A percentile compares a stretch with the other conserved stretches of the same genome.
These are phyloP conservation scores for Parapristionchus giblindavisi DNA, from an alignment of 2,888 invertebrate genomes.

Conservation along the genomic window DNA sequence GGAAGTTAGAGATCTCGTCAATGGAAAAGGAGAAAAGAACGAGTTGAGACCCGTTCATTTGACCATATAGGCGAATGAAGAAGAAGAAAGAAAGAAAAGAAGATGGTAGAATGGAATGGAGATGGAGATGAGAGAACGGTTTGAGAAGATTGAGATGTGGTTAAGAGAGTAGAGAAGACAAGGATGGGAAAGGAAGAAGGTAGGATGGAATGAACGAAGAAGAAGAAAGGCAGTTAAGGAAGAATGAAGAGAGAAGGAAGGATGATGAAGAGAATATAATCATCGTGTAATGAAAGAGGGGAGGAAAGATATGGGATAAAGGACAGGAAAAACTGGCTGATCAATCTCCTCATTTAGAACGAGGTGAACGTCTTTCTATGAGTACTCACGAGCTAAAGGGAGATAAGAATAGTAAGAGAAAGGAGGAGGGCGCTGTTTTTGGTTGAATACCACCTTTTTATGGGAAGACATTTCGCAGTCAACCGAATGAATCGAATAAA, in stretches of 20 bases:
- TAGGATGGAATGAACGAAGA: neutral
- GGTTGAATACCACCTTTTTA: constrained; percentile 1
- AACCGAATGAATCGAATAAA: too few species aligned
- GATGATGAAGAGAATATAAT: too few species aligned
- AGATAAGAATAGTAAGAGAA: neutral
- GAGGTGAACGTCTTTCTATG: constrained; percentile 28
- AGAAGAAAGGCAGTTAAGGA: too few species aligned
- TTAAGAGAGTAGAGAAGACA: constrained; percentile 19
- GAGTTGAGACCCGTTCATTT: constrained; percentile 29
- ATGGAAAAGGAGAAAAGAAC: constrained; percentile 29
- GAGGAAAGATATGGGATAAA: neutral
- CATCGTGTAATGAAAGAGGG: constrained; percentile 24
- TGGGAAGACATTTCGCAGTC: constrained; percentile 26
- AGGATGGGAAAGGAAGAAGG: constrained; percentile 24
- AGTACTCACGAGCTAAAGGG: too few species aligned
- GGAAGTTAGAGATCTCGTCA: constrained; percentile 30
- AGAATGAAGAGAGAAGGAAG: too few species aligned
- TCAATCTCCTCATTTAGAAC: constrained; percentile 36
- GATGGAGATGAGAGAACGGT: constrained; percentile 11
- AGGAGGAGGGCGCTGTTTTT: constrained; percentile 15
- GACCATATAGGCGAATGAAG: constrained; percentile 15
- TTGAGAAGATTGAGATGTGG: constrained; percentile 30
- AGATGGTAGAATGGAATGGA: too few species aligned
- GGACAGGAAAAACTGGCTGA: constrained; percentile 36
- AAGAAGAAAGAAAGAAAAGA: constrained; percentile 18